Evolutionary conservation across 2,888 invertebrate species (phyloP).

Genomic region (Drosophila gaucha): DNA sequence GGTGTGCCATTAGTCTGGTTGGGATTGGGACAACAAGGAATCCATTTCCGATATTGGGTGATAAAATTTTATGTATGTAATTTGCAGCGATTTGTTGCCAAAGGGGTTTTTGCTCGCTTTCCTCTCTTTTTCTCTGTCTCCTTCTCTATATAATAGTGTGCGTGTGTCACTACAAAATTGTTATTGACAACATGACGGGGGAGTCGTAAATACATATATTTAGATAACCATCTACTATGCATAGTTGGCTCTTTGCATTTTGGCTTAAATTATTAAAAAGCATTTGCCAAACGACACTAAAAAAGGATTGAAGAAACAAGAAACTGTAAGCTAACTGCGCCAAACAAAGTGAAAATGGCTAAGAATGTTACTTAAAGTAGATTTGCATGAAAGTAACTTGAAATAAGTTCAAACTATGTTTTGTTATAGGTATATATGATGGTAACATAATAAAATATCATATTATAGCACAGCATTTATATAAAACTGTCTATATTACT

Average conservation of each 20-base stretch:
- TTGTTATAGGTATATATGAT: background rate
- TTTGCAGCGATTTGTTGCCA: conserved; percentile 79
- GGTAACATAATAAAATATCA: too few relatives aligned
- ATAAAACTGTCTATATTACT: too few relatives aligned
- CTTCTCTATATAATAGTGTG: too few relatives aligned
- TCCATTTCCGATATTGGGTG: conserved; percentile 81
- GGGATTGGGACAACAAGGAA: conserved; percentile 60
- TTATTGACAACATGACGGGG: conserved; percentile 71
- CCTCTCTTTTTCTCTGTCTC: background rate
- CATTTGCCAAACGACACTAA: conserved; percentile 59
- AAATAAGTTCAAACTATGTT: background rate
- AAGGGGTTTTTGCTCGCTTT: conserved; percentile 29
- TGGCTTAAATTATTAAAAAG: conserved; percentile 73
- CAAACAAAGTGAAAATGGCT: conserved; percentile 11
- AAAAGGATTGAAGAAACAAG: conserved; percentile 36
- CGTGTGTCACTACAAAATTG: conserved; percentile 68
- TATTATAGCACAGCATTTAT: too few relatives aligned
- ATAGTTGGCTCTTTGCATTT: conserved; percentile 46
- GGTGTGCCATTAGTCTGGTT: conserved; percentile 69
- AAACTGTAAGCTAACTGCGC: conserved; percentile 42
- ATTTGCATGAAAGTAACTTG: too few relatives aligned
- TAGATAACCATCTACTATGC: conserved; percentile 50
- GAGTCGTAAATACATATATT: conserved; percentile 66
- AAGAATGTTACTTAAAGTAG: background rate
- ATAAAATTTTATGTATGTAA: conserved; percentile 79